Conservation (phyloP, 2,113 vertebrate genomes). For the Pelecanus crispus region DNA sequence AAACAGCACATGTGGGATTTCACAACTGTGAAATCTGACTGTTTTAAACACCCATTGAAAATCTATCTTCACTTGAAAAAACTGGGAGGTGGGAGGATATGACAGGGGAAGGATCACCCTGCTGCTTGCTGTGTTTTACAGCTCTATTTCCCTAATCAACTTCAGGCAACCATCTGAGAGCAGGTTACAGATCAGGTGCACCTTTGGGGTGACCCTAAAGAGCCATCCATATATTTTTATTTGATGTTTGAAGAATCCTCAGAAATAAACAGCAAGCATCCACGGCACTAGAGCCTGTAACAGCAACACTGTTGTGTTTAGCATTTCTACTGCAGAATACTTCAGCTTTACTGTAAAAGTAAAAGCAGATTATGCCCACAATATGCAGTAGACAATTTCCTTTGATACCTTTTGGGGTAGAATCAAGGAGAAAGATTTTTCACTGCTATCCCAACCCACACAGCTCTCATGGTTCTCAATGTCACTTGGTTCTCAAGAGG, state of each 20-base stretch:
- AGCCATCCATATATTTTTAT: background rate
- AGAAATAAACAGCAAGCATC: background rate
- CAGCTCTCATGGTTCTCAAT: background rate
- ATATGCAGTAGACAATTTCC: background rate
- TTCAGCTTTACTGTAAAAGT: background rate
- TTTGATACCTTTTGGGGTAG: background rate
- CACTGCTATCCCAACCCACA: background rate
- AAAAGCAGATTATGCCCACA: background rate
- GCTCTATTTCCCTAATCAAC: background rate
- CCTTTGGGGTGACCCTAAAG: background rate
- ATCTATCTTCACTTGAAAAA: background rate
- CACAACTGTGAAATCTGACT: background rate
- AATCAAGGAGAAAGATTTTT: background rate
- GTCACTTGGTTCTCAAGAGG: background rate
- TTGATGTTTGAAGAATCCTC: background rate
- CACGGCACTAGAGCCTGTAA: background rate
- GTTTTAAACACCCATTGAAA: background rate
- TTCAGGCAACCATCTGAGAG: background rate
- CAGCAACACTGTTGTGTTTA: background rate
- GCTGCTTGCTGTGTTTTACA: background rate
- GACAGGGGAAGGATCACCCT: background rate
- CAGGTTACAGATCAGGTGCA: background rate
- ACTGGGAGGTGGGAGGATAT: background rate
- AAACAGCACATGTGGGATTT: background rate
- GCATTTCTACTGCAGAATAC: background rate